Base-by-base conservation (phyloP, 2,113 vertebrate genomes). In the Butorides virescens region DNA sequence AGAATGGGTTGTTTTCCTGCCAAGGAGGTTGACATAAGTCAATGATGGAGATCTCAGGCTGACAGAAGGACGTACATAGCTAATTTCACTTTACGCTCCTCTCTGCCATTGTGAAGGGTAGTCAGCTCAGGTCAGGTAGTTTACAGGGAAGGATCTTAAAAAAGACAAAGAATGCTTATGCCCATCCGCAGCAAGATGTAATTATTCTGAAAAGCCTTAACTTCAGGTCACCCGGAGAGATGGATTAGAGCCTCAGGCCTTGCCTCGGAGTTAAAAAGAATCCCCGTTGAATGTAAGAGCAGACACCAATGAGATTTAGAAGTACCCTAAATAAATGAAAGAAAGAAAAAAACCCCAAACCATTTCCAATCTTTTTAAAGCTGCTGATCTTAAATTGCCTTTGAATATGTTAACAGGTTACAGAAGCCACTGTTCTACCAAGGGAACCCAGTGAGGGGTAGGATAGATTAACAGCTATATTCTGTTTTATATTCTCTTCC, bases 131-230 rank as follows among this genome's bases (percentile, higher is more conserved):
- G 52, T 75, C 55, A 83, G 56, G 25, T 52, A 70, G 17, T 68
- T 95, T 86, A 91, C 61, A 80, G 63, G 49, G 52, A 85, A 65
- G 29, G 86, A 67, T 58, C 71, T 79, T 88, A 27, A 82, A 92
- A 75, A 58, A 22, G 21, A 27, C 7, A 50, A 90, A 62, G n/a
- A 89, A 80, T 52, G 34, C 55, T 70, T 73, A 29, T 3, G 15
- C 15, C 53, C 15, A 4, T 68, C 70, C 22, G 42, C 61, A 90
- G 80, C 32, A 75, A 89, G 36, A 65, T 47, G 22, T 27, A 93
- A 76, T 95, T 93, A 84, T 62, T 92, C 68, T 89, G 95, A 89
- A 70, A 92, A 88, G 34, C 21, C 70, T 78, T 94, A 85, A 95
- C 49, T 61, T 29, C 58, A 81, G 68, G 73, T 88, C 90, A 58